A percentile compares a stretch with the other conserved stretches of the same genome.
Evolutionary conservation across 35 echinoderm and acorn worm genomes (phyloP).

Genomic region (Patiria miniata): DNA sequence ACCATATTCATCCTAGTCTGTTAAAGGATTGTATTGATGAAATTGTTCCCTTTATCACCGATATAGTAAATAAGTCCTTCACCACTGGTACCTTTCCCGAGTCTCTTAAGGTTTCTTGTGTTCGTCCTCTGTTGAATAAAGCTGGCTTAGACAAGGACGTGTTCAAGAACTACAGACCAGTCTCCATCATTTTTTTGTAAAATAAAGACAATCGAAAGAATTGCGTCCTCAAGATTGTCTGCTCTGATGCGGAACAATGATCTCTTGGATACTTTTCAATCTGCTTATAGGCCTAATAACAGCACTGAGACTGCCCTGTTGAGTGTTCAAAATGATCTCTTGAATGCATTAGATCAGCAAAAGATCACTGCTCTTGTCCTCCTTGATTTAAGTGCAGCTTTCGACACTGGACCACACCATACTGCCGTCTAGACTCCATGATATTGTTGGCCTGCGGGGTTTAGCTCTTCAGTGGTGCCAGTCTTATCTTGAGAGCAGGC

Average conservation of each 20-base stretch:
- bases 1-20: constrained; percentile 36
- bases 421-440: background rate
- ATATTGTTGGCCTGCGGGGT: background rate
- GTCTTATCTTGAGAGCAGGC: background rate
- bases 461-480: background rate
- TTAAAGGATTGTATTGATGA: constrained; percentile 49
- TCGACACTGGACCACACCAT: constrained; percentile 9
- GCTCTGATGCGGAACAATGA: background rate
- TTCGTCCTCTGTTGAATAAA: constrained; percentile 63
- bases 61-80: constrained; percentile 54
- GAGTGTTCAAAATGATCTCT: background rate
- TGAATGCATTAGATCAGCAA: background rate
- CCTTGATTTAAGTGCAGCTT: constrained; percentile 1
- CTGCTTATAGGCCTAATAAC: constrained; percentile 9
- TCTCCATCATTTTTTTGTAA: background rate
- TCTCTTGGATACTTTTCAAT: constrained; percentile 31
- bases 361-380: constrained; percentile 4
- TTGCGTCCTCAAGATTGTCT: constrained; percentile 31
- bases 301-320: background rate
- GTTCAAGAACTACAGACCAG: constrained; percentile 28
- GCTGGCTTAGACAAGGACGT: constrained; percentile 48
- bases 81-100: constrained; percentile 43
- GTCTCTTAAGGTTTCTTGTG: constrained; percentile 29
- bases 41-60: constrained; percentile 31
- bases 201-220: background rate